These are phyloP conservation scores for Epinotia demarniana DNA, from an alignment of 2,888 invertebrate species.

Conservation along the genomic window DNA sequence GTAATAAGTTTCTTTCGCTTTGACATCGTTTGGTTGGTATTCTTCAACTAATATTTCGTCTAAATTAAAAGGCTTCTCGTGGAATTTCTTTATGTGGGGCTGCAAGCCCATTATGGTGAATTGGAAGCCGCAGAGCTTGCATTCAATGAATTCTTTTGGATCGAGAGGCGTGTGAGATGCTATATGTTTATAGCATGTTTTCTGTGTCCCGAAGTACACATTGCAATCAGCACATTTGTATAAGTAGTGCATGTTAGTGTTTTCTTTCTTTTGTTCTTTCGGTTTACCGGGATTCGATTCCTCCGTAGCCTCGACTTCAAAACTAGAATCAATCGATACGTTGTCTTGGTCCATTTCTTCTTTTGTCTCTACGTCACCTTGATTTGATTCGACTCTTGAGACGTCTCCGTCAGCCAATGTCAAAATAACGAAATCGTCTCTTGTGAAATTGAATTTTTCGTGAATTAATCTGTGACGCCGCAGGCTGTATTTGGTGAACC, in stretches of 20 bases:
- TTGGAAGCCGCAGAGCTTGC: conserved; percentile 66
- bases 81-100: conserved; percentile 60
- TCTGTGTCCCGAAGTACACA: conserved; percentile 58
- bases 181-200: conserved; percentile 58
- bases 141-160: conserved; percentile 62
- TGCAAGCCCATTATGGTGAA: conserved; percentile 59
- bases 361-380: not conserved
- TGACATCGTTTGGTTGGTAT: conserved; percentile 18
- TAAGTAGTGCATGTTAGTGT: conserved; percentile 42
- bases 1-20: conserved; percentile 25
- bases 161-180: conserved; percentile 55
- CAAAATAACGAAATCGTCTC: conserved; percentile 30
- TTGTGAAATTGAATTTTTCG: conserved; percentile 25
- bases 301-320: not conserved
- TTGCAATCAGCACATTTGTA: conserved; percentile 62
- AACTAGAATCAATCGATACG: conserved; percentile 3
- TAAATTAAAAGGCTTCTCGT: conserved; percentile 55
- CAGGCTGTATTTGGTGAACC: conserved; percentile 29
- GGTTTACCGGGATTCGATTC: not conserved
- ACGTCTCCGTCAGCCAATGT: not conserved
- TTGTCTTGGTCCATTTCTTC: not conserved
- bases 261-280: conserved; percentile 16
- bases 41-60: conserved; percentile 50
- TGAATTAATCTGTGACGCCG: conserved; percentile 33
- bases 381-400: not conserved